These are phyloP conservation scores for Apotomis turbidana DNA, from an alignment of 2,888 invertebrate species.

Conservation along the genomic window DNA sequence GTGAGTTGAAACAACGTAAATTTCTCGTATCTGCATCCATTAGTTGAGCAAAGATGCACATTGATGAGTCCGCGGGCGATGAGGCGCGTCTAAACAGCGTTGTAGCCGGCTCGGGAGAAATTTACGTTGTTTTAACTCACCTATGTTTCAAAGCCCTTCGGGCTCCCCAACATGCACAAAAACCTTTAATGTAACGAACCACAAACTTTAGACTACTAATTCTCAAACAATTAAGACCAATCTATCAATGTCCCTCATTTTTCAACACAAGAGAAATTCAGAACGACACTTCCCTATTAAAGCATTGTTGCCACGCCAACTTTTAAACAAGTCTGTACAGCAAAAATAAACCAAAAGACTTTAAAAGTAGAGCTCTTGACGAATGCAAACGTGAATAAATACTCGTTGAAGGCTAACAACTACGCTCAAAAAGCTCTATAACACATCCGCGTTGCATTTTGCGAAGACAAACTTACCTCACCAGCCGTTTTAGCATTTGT, in stretches of 20 bases:
- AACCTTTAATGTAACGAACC: slow-evolving; percentile 11
- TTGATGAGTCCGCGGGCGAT: no score
- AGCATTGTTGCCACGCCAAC: slow-evolving; percentile 13
- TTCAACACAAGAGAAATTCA: slow-evolving; percentile 34
- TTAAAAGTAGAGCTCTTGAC: slow-evolving; percentile 39
- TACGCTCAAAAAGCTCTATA: slow-evolving; percentile 70
- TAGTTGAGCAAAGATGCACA: no score
- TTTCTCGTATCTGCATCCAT: no score
- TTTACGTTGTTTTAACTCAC: no score
- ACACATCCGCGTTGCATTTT: slow-evolving; percentile 69
- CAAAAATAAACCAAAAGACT: slow-evolving; percentile 13
- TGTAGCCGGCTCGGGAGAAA: no score
- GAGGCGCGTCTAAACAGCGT: no score
- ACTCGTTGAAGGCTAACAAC: slow-evolving; percentile 71
- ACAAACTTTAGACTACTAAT: slow-evolving; percentile 21
- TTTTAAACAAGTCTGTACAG: background rate
- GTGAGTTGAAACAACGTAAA: no score
- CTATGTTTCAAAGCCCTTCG: no score
- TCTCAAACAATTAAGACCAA: slow-evolving; percentile 22
- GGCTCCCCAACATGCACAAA: background rate
- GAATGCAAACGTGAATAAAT: slow-evolving; percentile 51
- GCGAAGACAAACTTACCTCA: slow-evolving; percentile 46
- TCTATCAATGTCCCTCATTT: slow-evolving; percentile 30
- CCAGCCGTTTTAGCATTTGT: slow-evolving; percentile 28
- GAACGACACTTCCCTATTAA: slow-evolving; percentile 38